Evolutionary conservation across 1,140 invertebrate species (phyloP).

Genomic region (Drosophila bipectinata): DNA sequence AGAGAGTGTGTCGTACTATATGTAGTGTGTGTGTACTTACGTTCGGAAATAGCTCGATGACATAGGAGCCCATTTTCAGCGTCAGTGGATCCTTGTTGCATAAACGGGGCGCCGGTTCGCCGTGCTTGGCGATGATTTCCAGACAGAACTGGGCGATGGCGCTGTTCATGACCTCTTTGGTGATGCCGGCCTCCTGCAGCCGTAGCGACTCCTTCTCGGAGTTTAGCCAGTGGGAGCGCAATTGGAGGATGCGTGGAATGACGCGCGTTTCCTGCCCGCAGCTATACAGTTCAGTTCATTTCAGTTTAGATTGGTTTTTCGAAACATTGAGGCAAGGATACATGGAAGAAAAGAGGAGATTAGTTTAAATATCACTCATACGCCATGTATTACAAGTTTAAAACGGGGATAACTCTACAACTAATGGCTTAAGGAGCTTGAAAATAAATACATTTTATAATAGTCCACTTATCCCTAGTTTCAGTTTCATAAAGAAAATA

Average conservation of each 20-base stretch:
- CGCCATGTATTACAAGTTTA: too few species aligned
- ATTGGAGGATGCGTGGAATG: slow-evolving; percentile 96
- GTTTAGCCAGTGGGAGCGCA: slow-evolving; percentile 96
- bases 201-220: slow-evolving; percentile 95
- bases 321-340: slow-evolving; percentile 7
- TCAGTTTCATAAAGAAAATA: background rate
- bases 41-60: slow-evolving; percentile 91
- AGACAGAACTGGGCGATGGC: slow-evolving; percentile 98
- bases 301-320: slow-evolving; percentile 15
- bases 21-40: slow-evolving; percentile 71
- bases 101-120: slow-evolving; percentile 94
- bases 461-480: background rate
- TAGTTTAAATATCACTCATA: too few species aligned
- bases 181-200: slow-evolving; percentile 96
- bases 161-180: slow-evolving; percentile 94
- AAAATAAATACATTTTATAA: background rate
- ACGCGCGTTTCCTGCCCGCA: slow-evolving; percentile 99
- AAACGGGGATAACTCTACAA: too few species aligned
- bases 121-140: slow-evolving; percentile 97
- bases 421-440: too few species aligned
- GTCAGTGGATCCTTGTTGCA: slow-evolving; percentile 99
- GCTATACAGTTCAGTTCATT: slow-evolving; percentile 83
- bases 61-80: slow-evolving; percentile 96
- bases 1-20: too few species aligned
- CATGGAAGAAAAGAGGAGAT: background rate